Conservation (phyloP, 2,113 vertebrate species). For the Tragelaphus imberbis region DNA sequence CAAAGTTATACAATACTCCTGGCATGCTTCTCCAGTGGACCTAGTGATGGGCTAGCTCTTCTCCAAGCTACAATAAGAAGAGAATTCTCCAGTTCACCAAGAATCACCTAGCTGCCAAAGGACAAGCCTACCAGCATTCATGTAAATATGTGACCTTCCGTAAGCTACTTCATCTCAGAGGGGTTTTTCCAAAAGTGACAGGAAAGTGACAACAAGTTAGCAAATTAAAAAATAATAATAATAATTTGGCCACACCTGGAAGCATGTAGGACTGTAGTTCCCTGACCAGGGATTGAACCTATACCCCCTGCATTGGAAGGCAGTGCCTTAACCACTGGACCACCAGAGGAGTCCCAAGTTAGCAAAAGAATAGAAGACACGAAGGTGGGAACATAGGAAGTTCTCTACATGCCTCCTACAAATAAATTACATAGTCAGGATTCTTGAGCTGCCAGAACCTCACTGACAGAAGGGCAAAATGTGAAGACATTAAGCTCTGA, state of each 20-base stretch:
- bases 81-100: not conserved
- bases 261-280: not conserved
- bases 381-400: not conserved
- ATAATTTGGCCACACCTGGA: not conserved
- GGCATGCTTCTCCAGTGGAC: fast-evolving
- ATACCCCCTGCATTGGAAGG: not conserved
- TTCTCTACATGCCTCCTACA: not conserved
- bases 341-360: not conserved
- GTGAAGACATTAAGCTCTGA: not conserved
- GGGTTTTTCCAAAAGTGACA: not conserved
- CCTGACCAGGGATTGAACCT: not conserved
- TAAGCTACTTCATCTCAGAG: not conserved
- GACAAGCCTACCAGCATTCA: not conserved
- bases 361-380: not conserved
- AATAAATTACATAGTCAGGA: not conserved
- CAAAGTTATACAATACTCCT: not conserved
- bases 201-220: not conserved
- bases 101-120: not conserved
- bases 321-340: not conserved
- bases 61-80: not conserved
- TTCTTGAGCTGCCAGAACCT: not conserved
- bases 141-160: not conserved
- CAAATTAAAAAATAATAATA: not conserved
- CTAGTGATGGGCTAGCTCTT: not conserved
- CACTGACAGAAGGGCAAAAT: not conserved